Conservation (phyloP, 2,888 invertebrate species). For the Frankliniella fusca region DNA sequence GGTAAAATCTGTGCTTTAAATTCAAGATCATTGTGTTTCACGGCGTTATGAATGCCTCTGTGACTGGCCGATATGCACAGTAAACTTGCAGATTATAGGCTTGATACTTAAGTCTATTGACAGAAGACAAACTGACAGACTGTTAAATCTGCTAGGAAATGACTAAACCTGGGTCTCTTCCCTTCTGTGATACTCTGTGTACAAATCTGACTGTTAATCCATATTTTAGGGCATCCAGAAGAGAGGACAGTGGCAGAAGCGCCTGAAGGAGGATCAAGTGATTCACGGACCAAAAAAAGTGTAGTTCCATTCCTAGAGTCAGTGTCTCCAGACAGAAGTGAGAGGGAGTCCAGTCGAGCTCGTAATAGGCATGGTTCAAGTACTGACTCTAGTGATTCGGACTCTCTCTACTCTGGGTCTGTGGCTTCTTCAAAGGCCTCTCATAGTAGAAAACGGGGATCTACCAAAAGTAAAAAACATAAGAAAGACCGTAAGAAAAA, state of each 20-base stretch:
- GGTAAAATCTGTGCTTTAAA: too few relatives aligned
- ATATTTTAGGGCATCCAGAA: slow-evolving; percentile 25
- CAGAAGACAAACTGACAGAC: neutral
- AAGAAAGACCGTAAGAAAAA: slow-evolving; percentile 8
- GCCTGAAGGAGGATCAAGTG: neutral
- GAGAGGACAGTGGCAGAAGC: neutral
- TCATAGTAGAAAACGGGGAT: neutral
- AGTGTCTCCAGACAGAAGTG: slow-evolving; percentile 2
- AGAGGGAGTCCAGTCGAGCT: neutral
- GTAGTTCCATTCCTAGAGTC: slow-evolving; percentile 12
- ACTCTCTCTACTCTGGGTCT: neutral
- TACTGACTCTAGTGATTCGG: neutral
- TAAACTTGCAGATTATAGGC: too few relatives aligned
- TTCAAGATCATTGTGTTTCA: too few relatives aligned
- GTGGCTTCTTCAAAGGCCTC: neutral
- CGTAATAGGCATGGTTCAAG: slow-evolving; percentile 1
- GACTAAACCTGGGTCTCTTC: neutral
- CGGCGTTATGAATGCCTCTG: too few relatives aligned
- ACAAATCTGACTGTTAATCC: neutral
- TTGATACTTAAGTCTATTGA: too few relatives aligned
- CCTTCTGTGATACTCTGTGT: neutral
- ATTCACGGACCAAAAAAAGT: neutral
- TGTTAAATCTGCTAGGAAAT: neutral
- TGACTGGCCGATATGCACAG: too few relatives aligned
- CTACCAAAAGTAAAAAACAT: slow-evolving; percentile 3